These are phyloP conservation scores for Melanocharis versteri DNA, from an alignment of 2,113 vertebrate species.

Conservation along the genomic window DNA sequence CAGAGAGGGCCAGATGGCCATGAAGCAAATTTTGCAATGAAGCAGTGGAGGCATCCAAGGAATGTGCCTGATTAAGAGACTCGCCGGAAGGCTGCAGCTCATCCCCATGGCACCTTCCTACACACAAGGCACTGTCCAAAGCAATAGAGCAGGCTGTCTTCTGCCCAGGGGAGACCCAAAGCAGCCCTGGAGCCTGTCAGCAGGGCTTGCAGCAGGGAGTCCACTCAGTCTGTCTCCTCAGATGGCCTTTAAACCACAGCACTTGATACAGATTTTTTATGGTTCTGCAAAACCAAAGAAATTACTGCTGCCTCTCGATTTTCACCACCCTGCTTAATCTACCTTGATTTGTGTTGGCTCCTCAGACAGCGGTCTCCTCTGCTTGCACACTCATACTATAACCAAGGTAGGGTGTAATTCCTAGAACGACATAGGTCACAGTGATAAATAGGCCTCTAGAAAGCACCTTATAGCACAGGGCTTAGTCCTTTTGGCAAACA, in stretches of 20 bases:
- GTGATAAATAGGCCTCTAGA: neutral
- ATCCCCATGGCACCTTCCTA: rapidly evolving
- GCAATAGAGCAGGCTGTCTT: neutral
- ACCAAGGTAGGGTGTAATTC: neutral
- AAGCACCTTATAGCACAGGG: neutral
- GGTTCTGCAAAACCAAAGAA: neutral
- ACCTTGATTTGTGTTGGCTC: neutral
- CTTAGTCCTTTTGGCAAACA: neutral
- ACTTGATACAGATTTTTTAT: neutral
- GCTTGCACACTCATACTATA: neutral
- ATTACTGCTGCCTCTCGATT: neutral
- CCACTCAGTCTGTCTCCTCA: neutral
- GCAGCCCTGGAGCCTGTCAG: neutral
- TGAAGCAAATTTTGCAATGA: rapidly evolving
- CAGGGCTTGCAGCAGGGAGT: neutral
- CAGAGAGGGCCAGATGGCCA: neutral
- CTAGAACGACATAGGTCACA: neutral
- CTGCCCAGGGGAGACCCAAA: neutral
- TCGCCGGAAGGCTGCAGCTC: neutral
- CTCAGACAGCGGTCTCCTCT: neutral
- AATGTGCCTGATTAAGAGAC: neutral
- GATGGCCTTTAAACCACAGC: neutral
- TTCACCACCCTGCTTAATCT: neutral
- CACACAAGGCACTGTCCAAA: neutral
- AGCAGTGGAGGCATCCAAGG: neutral